These are phyloP conservation scores for Leptinotarsa haldemani DNA, from an alignment of 2,888 invertebrate species.

Conservation along the genomic window DNA sequence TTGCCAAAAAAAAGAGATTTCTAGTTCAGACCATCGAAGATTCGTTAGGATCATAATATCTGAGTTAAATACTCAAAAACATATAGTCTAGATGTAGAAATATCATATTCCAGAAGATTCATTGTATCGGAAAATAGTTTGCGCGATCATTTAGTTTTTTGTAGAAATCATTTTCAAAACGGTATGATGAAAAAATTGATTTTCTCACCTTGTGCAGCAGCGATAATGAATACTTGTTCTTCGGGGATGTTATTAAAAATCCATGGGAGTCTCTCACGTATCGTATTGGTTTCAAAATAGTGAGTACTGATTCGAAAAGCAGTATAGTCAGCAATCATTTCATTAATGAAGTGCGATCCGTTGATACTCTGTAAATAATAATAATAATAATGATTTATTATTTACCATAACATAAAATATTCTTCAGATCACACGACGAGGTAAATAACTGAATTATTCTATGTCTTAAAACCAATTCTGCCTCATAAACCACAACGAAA, in stretches of 20 bases:
- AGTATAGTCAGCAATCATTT: conserved; percentile 37
- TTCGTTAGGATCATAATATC: no score
- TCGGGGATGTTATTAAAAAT: conserved; percentile 22
- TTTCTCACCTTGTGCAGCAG: conserved; percentile 37
- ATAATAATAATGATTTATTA: no score
- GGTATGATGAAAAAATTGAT: neutral
- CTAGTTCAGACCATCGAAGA: no score
- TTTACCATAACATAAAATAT: no score
- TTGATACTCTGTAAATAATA: conserved; percentile 19
- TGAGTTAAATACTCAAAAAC: no score
- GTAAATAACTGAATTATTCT: no score
- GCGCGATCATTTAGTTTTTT: neutral
- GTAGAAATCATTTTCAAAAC: neutral
- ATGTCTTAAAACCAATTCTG: no score
- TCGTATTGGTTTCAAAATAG: conserved; percentile 13
- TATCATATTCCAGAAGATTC: neutral
- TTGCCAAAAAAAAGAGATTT: no score
- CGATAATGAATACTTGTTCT: conserved; percentile 35
- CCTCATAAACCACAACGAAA: no score
- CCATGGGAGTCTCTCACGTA: conserved; percentile 31
- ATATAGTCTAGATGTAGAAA: no score
- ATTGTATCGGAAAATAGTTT: neutral
- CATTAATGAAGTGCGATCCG: conserved; percentile 24
- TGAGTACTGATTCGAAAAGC: conserved; percentile 38
- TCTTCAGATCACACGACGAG: no score